Conservation (phyloP, 2,113 vertebrate genomes). For the Phalacrocorax brasilianus region DNA sequence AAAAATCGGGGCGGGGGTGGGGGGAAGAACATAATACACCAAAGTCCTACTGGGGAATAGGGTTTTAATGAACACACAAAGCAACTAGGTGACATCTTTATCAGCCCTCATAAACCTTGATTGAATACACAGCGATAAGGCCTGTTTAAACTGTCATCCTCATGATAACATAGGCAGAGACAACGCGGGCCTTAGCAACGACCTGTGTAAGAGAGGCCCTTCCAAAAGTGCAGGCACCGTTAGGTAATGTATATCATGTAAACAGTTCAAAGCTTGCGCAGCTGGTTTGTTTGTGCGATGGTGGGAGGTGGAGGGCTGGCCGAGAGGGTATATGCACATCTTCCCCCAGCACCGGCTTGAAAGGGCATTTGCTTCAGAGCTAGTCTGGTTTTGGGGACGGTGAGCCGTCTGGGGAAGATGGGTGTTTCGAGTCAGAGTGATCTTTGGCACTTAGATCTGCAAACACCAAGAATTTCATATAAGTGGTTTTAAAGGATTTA, state of each 20-base stretch:
- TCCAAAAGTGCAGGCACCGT: neutral
- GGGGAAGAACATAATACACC: neutral
- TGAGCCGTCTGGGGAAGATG: neutral
- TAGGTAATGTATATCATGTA: neutral
- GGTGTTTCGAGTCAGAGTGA: neutral
- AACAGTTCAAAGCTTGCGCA: neutral
- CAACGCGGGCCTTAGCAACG: conserved; percentile 63
- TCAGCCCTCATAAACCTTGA: conserved; percentile 98
- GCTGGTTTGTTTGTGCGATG: neutral
- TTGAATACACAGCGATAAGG: conserved; percentile 97
- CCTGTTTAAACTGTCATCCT: conserved; percentile 96
- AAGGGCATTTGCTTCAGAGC: neutral
- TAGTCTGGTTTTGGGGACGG: neutral
- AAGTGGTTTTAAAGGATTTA: neutral
- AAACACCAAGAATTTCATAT: neutral
- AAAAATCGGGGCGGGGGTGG: neutral
- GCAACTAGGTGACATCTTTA: conserved; percentile 87
- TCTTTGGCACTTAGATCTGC: conserved; percentile 26
- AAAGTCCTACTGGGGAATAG: conserved; percentile 56
- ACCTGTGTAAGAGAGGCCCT: conserved; percentile 19
- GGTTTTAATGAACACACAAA: conserved; percentile 79
- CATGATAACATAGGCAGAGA: conserved; percentile 84
- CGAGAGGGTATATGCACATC: accelerated
- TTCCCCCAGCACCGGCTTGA: accelerated
- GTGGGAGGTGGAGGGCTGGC: neutral